Base-by-base conservation (phyloP, 2,888 invertebrate genomes). In the Mallateleia sp. region DNA sequence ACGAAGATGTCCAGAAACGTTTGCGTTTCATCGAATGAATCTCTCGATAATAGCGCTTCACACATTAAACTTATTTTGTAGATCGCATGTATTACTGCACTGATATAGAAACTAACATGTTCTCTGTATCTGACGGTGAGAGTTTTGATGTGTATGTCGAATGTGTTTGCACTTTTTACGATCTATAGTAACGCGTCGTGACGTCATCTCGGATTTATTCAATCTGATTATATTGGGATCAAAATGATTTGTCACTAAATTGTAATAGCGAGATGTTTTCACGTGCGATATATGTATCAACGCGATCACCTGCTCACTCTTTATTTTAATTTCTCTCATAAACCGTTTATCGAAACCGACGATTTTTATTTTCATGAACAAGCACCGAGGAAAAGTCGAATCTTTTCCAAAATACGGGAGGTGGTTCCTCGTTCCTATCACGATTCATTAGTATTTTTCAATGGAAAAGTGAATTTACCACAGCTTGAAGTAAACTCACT, bases 141-240 rank as follows among this genome's bases (percentile, higher is more conserved):
- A 94, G 95, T 95, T 95, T 95, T 95, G 95, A 95, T 95, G 94
- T 94, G 94, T 94, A 93, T 93, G 92, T 92, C 93, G 93, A 94
- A 94, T 94, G 94, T 94, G 91, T 93, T 92, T 95, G 94, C 94
- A 94, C 94, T 91, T 89, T 91, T 91, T 92, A 22, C 84, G 47
- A 92, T 88, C 84, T 77, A 81, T 80, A 88, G 83, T 89, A 87
- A 85, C 83, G 89, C 78, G 88, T 89, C 87, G 87, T 89, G 85
- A 87, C 72, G 71, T 84, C 85, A 87, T 89, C 77, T 90, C 88
- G 77, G 67, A 75, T 28, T 50, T 50, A 50, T 45, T 85, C 28
- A 66, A 56, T 7, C 52, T 62, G 15, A 74, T 3, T 32, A 47
- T 7, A 58, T 24, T 6, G 8, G 34, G 42, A 50, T 18, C 45